Evolutionary conservation across 2,797 vertebrate species (phyloP).

Genomic region (Coilia nasus): DNA sequence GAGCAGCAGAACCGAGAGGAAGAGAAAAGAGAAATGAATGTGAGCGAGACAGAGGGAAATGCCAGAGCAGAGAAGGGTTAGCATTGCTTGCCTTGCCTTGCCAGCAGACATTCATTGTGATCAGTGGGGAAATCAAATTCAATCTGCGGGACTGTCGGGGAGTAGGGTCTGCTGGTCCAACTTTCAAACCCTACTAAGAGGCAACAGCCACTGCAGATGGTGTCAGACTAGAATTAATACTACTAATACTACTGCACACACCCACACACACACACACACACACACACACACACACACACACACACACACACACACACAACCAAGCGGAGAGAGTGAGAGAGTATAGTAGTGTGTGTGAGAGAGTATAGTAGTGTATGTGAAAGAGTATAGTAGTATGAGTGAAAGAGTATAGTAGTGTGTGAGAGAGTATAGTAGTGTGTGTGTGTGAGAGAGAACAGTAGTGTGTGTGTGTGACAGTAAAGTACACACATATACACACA

Average conservation of each 20-base stretch:
- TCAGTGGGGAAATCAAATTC: constrained; percentile 51
- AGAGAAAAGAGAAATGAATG: background rate
- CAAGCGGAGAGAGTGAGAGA: too few species aligned
- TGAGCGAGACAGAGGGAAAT: background rate
- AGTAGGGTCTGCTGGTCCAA: constrained; percentile 37
- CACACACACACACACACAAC: background rate
- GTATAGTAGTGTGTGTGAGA: too few species aligned
- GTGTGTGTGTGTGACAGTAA: too few species aligned
- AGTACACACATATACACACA: too few species aligned
- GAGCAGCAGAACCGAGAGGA: background rate
- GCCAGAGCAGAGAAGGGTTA: constrained; percentile 18
- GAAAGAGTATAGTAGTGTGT: too few species aligned
- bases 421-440: too few species aligned
- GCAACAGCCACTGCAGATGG: constrained; percentile 7
- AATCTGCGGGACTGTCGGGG: constrained; percentile 50
- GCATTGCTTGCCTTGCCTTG: constrained; percentile 34
- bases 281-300: constrained; percentile 4
- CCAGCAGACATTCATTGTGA: constrained; percentile 50
- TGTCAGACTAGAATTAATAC: background rate
- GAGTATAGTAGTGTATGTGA: too few species aligned
- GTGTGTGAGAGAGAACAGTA: too few species aligned
- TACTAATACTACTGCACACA: background rate
- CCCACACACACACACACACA: background rate
- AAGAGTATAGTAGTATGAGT: too few species aligned
- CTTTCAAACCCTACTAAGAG: constrained; percentile 35